Base-by-base conservation (phyloP, 2,888 invertebrate genomes). In the Eledona agricola region DNA sequence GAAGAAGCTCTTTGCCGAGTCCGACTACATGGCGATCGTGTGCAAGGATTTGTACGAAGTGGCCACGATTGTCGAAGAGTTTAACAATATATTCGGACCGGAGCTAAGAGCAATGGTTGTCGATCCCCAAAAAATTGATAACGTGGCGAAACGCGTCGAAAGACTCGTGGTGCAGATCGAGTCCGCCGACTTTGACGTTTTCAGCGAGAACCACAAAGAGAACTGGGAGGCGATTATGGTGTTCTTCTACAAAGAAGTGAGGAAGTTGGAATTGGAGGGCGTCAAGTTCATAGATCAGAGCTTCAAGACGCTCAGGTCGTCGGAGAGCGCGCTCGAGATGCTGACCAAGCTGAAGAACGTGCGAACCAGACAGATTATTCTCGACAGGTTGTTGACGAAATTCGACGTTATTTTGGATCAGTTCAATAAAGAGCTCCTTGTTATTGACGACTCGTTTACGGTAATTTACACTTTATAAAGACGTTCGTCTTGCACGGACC, bases 161-260 rank as follows among this genome's bases (percentile, higher is more conserved):
- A 84, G 85, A 40, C 78, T 95, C 12, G 84, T 93, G 0, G 80
- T 82, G 34, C 90, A 91, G 1, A 85, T 92, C 12, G 80, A 87
- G 20, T 83, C 86, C 58, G 83, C 93, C 0, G 89, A 89, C 69
- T 95, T 93, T 72, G 91, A 95, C 69, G 84, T 93, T 5, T 96
- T 90, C 71, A 81, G 83, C 16, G 84, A 84, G 42, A 85, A 86
- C 52, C 88, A 90, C 63, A 87, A 86, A 67, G 89, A 90, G 69
- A 89, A 90, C 68, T 96, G 96, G 95, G 89, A 90, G 55, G 88
- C 88, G 1, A 85, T 93, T 1, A 86, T 93, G 80, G 81, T 81
- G 0, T 83, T 83, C 57, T 93, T 95, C 70, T 85, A 89, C 74
- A 82, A 80, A 11, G 89, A 91, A 67, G 88, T 94, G 0, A 73